Conservation (phyloP, 30 jellyfish, hydroid and myxozoan genomes). For the Hydra vulgaris region DNA sequence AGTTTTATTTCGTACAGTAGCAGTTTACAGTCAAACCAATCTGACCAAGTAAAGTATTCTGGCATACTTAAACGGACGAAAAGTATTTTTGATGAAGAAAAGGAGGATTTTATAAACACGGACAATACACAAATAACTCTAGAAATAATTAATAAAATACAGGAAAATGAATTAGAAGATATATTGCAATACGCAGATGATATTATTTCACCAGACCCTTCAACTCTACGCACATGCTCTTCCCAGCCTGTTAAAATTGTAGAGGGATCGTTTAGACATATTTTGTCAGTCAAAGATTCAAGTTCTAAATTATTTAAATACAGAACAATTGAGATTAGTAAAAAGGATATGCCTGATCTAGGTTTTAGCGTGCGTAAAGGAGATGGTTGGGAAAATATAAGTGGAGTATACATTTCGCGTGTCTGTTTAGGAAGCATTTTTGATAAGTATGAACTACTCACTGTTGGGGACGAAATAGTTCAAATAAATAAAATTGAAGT, state of each 20-base stretch:
- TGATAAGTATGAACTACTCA: constrained; percentile 60
- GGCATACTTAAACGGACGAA: background rate
- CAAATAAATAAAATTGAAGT: constrained; percentile 64
- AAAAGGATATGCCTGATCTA: constrained; percentile 61
- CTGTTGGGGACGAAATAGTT: constrained; percentile 81
- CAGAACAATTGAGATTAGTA: constrained; percentile 55
- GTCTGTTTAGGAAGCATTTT: constrained; percentile 62
- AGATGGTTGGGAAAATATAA: constrained; percentile 89
- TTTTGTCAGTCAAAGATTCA: constrained; percentile 59
- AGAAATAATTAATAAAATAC: constrained; percentile 52
- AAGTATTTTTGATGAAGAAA: background rate
- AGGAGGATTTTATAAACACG: too few relatives aligned
- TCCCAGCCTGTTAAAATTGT: constrained; percentile 71
- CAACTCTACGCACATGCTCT: constrained; percentile 62
- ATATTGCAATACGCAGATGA: constrained; percentile 71
- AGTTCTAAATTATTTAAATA: constrained; percentile 65
- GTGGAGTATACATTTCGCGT: constrained; percentile 71
- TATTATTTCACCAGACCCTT: constrained; percentile 72
- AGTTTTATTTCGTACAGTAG: background rate
- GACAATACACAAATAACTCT: constrained; percentile 49
- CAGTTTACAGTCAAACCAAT: background rate
- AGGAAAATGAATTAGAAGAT: constrained; percentile 77
- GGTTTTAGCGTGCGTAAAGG: constrained; percentile 88
- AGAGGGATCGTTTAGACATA: constrained; percentile 76
- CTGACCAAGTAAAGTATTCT: background rate